These are phyloP conservation scores for Drosophila suboccidentalis DNA, from an alignment of 2,888 invertebrate species.

Conservation along the genomic window DNA sequence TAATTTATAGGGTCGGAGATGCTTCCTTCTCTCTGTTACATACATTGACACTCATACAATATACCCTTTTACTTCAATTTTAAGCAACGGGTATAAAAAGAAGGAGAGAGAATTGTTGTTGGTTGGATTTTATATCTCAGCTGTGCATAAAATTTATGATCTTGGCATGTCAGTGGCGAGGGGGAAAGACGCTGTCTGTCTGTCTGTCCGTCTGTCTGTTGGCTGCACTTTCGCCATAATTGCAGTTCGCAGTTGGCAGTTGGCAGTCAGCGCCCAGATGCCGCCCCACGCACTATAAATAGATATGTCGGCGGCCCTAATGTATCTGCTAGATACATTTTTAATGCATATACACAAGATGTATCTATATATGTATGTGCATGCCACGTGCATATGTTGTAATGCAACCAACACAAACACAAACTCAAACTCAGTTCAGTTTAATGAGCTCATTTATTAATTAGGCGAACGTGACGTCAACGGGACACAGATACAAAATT, in stretches of 20 bases:
- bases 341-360: neutral
- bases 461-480: conserved; percentile 68
- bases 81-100: too few relatives aligned
- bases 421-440: conserved; percentile 13
- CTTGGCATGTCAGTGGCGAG: conserved; percentile 18
- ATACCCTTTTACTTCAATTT: too few relatives aligned
- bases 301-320: conserved; percentile 49
- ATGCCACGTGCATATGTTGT: conserved; percentile 23
- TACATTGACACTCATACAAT: too few relatives aligned
- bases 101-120: neutral
- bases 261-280: conserved; percentile 8
- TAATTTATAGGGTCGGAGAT: too few relatives aligned
- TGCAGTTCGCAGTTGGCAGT: conserved; percentile 12
- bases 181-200: neutral
- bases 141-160: conserved; percentile 52
- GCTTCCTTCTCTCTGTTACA: too few relatives aligned
- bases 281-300: conserved; percentile 59
- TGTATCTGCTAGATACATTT: conserved; percentile 52
- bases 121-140: conserved; percentile 29
- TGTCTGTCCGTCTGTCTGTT: neutral
- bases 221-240: conserved; percentile 30
- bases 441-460: conserved; percentile 76
- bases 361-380: neutral
- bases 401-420: neutral
- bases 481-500: conserved; percentile 23